Conservation (phyloP, 2,113 vertebrate species). For the Trichechus manatus region DNA sequence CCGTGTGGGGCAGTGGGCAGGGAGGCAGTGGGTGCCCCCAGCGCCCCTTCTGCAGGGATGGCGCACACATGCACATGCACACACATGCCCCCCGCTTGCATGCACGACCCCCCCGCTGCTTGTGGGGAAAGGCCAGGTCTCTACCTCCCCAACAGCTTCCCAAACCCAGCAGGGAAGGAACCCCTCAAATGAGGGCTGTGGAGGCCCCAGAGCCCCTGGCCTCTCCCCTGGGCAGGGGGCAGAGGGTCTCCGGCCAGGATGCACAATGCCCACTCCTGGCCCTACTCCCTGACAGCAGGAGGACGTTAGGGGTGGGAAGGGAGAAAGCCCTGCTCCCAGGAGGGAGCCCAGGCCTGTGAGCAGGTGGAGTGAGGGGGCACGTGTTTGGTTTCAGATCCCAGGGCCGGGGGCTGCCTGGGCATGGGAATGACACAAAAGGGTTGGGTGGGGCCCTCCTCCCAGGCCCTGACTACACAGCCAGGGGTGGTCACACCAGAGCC, state of each 20-base stretch:
- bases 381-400: conserved; percentile 48
- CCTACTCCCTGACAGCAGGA: neutral
- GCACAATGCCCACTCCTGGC: neutral
- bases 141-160: neutral
- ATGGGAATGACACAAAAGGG: neutral
- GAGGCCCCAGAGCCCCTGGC: neutral
- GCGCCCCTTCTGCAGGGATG: neutral
- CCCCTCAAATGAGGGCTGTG: neutral
- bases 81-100: neutral
- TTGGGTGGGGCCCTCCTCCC: neutral
- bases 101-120: conserved; percentile 33
- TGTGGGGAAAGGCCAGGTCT: neutral
- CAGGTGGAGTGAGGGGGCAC: neutral
- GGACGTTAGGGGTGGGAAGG: neutral
- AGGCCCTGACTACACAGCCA: conserved; percentile 31
- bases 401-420: neutral
- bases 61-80: conserved; percentile 65
- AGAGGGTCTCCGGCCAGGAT: neutral
- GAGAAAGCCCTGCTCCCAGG: neutral
- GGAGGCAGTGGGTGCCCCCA: neutral
- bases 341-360: neutral
- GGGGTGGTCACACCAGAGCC: neutral
- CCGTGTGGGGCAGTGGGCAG: no score
- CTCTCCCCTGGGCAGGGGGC: neutral
- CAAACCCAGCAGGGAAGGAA: neutral